A percentile compares a stretch with the other conserved stretches of the same genome.
phyloP scores from a whole-genome alignment of 2,797 vertebrate species.

The Sebastes umbrosus region DNA sequence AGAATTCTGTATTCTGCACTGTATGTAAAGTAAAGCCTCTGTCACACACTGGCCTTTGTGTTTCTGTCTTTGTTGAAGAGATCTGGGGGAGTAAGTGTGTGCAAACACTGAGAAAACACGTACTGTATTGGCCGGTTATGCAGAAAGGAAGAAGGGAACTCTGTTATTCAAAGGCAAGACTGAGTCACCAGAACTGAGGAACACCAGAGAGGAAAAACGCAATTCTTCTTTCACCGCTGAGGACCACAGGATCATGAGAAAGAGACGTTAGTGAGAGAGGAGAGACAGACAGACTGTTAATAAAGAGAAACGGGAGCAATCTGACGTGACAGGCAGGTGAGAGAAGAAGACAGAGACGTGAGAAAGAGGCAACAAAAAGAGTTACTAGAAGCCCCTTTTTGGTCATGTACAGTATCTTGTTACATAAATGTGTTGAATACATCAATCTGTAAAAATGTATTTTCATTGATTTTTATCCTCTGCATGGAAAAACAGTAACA shows the following conservation, averaged over 20 bases:
- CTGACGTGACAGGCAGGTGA: not conserved
- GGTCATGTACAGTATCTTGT: not conserved
- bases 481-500: not conserved
- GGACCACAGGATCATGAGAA: not conserved
- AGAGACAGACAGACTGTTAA: not conserved
- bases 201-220: constrained; percentile 29
- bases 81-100: not conserved
- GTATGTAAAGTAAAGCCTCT: too few species aligned
- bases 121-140: not conserved
- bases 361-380: not conserved
- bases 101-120: constrained; percentile 2
- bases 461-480: not conserved
- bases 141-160: constrained; percentile 60
- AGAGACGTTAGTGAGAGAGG: not conserved
- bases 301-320: not conserved
- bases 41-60: not conserved
- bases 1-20: not conserved
- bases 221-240: not conserved
- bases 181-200: constrained; percentile 63
- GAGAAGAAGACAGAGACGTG: constrained; percentile 1
- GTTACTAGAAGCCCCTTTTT: not conserved
- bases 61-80: not conserved
- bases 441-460: not conserved
- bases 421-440: not conserved
- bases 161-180: constrained; percentile 65